phyloP scores from a whole-genome alignment of 2,888 invertebrate species.

The Pseudeuparius sepicola region DNA sequence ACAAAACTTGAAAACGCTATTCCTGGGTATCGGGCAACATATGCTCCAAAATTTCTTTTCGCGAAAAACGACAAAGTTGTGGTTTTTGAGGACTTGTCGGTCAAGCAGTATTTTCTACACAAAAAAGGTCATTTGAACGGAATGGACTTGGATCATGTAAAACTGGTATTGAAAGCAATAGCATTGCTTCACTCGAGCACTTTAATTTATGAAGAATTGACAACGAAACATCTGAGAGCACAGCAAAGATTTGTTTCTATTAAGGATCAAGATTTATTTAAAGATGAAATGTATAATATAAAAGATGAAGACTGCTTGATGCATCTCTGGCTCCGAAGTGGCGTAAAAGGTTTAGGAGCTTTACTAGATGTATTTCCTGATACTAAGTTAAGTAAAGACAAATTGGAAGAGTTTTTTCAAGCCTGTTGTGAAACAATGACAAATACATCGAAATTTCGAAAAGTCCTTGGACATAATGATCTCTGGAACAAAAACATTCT shows the following conservation, averaged over 20 bases:
- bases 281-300: no score
- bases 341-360: no score
- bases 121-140: not conserved
- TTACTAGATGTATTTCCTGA: no score
- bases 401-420: no score
- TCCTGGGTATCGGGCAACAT: not conserved
- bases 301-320: no score
- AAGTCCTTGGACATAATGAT: slow-evolving; percentile 35
- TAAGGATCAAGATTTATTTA: no score
- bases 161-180: slow-evolving; percentile 7
- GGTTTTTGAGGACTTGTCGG: slow-evolving; percentile 9
- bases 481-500: slow-evolving; percentile 32
- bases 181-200: slow-evolving; percentile 9
- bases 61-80: not conserved
- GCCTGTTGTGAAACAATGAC: slow-evolving; percentile 1
- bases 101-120: not conserved
- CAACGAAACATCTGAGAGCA: slow-evolving; percentile 2
- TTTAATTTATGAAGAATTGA: slow-evolving; percentile 12
- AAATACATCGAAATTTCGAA: slow-evolving; percentile 36
- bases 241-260: no score
- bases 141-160: slow-evolving; percentile 7
- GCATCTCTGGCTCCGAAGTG: no score
- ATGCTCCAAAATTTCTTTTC: not conserved
- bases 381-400: no score
- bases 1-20: not conserved